Base-by-base conservation (phyloP, 92 coral and sea anemone species). In the Parazoanthus darwini region DNA sequence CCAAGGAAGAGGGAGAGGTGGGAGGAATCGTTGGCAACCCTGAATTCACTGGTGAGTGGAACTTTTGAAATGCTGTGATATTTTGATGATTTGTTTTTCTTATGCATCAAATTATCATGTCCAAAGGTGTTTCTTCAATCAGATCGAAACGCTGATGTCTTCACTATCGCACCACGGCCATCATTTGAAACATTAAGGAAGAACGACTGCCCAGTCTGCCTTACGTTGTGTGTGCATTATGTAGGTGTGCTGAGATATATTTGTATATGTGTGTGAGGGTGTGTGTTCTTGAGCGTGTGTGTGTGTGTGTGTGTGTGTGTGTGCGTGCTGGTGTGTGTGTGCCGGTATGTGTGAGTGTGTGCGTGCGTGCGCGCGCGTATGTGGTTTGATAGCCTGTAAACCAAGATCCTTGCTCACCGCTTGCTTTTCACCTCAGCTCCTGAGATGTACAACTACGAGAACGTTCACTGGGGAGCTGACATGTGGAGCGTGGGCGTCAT, bases 401-500 rank as follows among this genome's bases (percentile, higher is more conserved):
- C 51, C 36, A 23, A n/a, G 29, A 68, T 11, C 3, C 78, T 6
- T 33, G 78, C 36, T 36, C 35, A 73, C 78, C 23, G 39, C 25
- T 42, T 56, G 78, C 20, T 6, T 20, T 85, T 58, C 48, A 16
- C 75, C 82, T 85, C 89, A 97, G 99, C 99, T 26, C 99, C 99
- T 59, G 99, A 97, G 89, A 96, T 96, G 88, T 95, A 95, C 72
- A 93, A 89, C 92, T 94, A 95, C 85, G 99, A 97, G 72, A 92
- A 93, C 85, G 94, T 95, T 38, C 86, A 93, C 56, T 86, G 95
- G 92, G 97, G 89, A 58, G 98, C 99, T 10, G 99, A 97, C 77
- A 93, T 97, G 99, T 97, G 99, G 99, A 92, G 98, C 43, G 86
- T 97, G 65, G 99, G 99, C 67, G 95, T 95, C 16, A 88, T 97